Base-by-base conservation (phyloP, 2,888 invertebrate genomes). In the Drosophila mimetica region DNA sequence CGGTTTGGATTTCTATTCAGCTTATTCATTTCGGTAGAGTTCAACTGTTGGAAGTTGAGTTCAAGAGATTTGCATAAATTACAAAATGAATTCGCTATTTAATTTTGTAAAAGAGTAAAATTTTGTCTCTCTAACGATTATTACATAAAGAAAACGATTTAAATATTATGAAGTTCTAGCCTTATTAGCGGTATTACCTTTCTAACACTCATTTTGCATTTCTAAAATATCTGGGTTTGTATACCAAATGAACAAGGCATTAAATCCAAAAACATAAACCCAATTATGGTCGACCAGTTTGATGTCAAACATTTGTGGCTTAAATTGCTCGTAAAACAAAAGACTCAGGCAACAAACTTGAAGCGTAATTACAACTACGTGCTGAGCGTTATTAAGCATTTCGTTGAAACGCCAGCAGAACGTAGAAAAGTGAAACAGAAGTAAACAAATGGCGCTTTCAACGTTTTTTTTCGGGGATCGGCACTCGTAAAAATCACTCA, bases 331-430 rank as follows among this genome's bases (percentile, higher is more conserved):
- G 53, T 58, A 63, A 79, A 76, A 80, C 82, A 86, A 84, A 84
- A 88, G 84, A 88, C 86, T 88, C 83, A 67, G 51, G 77, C 77
- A 73, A 74, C 74, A 65, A 88, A 88, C 86, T 76, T 59, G 73
- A 52, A 20, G 58, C 60, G 71, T 64, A 86, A 82, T 79, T 79
- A 71, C 70, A 37, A 13, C 55, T 72, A 79, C 74, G 83, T 82
- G 83, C 74, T 61, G 77, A 70, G 82, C 63, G 22, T 60, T 46
- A 75, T 57, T 52, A 44, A 66, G 16, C 77, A 72, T 61, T 64
- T 36, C 22, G 42, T 44, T 46, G 57, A 42, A 57, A 50, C 51
- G 20, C 20, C 2, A 13, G 36, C 22, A 63, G 63, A 63, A 63
- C 65, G 22, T n/a, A 39, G 50, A 59, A 47, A 47, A 22, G 18